Conservation (phyloP, 2,888 invertebrate species). For the Macropis europaea region DNA sequence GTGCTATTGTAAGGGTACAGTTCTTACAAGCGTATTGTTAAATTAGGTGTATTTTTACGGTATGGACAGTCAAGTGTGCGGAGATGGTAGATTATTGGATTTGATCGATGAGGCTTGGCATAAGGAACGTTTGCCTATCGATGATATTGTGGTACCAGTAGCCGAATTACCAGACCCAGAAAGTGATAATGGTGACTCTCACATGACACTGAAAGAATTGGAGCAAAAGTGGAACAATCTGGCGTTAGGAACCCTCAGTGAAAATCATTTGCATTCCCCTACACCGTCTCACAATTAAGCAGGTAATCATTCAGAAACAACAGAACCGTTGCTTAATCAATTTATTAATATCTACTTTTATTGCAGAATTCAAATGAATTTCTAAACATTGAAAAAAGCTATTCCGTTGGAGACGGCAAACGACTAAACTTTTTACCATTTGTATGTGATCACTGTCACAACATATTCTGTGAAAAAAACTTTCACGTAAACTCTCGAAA, state of each 20-base stretch:
- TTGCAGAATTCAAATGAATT: slow-evolving; percentile 83
- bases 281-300: slow-evolving; percentile 75
- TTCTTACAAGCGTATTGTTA: no score
- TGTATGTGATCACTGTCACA: slow-evolving; percentile 83
- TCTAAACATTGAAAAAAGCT: slow-evolving; percentile 86
- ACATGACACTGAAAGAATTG: slow-evolving; percentile 93
- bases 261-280: slow-evolving; percentile 81
- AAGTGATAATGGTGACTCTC: slow-evolving; percentile 94
- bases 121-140: slow-evolving; percentile 89
- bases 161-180: slow-evolving; percentile 95
- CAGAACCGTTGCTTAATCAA: neutral
- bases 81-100: slow-evolving; percentile 89
- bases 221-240: slow-evolving; percentile 85
- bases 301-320: neutral
- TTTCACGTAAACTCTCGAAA: slow-evolving; percentile 82
- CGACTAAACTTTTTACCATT: slow-evolving; percentile 88
- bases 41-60: slow-evolving; percentile 27
- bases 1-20: no score
- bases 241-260: slow-evolving; percentile 81
- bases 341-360: neutral
- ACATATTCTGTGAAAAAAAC: slow-evolving; percentile 86
- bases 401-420: slow-evolving; percentile 83
- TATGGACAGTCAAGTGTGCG: slow-evolving; percentile 90
- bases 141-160: slow-evolving; percentile 91
- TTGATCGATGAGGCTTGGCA: slow-evolving; percentile 94